phyloP scores from a whole-genome alignment of 2,113 vertebrate genomes.

The Oreochromis spilurus region DNA sequence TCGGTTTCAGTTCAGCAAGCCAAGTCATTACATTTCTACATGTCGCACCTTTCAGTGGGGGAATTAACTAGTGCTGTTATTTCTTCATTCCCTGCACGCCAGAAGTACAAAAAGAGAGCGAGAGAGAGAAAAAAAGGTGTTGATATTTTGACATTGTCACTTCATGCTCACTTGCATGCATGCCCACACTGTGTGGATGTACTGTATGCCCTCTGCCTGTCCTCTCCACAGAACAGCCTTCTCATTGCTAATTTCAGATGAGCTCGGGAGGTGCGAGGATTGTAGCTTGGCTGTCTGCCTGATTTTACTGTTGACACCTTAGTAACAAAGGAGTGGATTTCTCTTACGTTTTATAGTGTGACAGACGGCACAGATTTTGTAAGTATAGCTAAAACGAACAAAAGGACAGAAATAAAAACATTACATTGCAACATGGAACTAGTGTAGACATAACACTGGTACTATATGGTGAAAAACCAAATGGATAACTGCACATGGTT shows the following conservation, averaged over 20 bases:
- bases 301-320: slow-evolving; percentile 33
- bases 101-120: slow-evolving; percentile 3
- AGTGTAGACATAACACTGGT: neutral
- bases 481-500: neutral
- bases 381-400: neutral
- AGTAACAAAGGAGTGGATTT: slow-evolving; percentile 26
- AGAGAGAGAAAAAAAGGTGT: neutral
- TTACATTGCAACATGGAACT: neutral
- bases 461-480: neutral
- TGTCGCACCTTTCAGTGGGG: slow-evolving; percentile 64
- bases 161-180: slow-evolving; percentile 15
- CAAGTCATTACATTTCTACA: slow-evolving; percentile 75
- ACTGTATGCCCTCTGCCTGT: slow-evolving; percentile 25
- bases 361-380: neutral
- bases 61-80: slow-evolving; percentile 63
- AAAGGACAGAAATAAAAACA: neutral
- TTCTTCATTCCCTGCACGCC: slow-evolving; percentile 60
- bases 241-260: slow-evolving; percentile 23
- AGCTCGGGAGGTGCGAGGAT: slow-evolving; percentile 8
- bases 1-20: slow-evolving; percentile 73
- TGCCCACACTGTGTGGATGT: neutral
- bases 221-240: slow-evolving; percentile 14
- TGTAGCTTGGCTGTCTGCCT: slow-evolving; percentile 31
- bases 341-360: neutral
- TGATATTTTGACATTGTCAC: slow-evolving; percentile 41